Evolutionary conservation across 2,113 vertebrate genomes (phyloP).

Genomic region (Phalacrocorax carbo): DNA sequence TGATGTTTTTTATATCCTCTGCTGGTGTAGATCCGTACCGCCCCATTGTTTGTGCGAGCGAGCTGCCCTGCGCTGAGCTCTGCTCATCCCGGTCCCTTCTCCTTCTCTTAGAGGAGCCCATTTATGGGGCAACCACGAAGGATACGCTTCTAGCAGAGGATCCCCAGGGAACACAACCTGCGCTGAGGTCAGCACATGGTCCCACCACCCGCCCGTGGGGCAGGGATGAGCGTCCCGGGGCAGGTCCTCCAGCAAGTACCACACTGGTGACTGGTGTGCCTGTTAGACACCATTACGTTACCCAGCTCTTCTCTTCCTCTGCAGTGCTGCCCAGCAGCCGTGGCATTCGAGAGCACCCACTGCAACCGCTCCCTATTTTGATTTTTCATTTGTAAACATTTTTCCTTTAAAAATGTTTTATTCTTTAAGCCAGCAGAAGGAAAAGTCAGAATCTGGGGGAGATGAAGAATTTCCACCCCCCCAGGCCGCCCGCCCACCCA

Average conservation of each 20-base stretch:
- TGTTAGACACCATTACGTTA: neutral
- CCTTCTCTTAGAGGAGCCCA: neutral
- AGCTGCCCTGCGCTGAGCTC: neutral
- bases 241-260: neutral
- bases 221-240: neutral
- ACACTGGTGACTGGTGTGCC: neutral
- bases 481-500: neutral
- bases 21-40: neutral
- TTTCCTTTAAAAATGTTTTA: neutral
- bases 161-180: neutral
- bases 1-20: conserved; percentile 42
- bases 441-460: neutral
- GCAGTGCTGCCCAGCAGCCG: neutral
- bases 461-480: neutral
- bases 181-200: neutral
- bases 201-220: neutral
- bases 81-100: neutral
- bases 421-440: neutral
- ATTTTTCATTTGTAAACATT: neutral
- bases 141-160: neutral
- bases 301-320: neutral
- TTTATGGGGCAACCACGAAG: neutral
- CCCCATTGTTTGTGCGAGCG: neutral
- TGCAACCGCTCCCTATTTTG: neutral
- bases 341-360: neutral